These are phyloP conservation scores for Ochotona princeps DNA, from an alignment of 2,113 vertebrate species.

Conservation along the genomic window DNA sequence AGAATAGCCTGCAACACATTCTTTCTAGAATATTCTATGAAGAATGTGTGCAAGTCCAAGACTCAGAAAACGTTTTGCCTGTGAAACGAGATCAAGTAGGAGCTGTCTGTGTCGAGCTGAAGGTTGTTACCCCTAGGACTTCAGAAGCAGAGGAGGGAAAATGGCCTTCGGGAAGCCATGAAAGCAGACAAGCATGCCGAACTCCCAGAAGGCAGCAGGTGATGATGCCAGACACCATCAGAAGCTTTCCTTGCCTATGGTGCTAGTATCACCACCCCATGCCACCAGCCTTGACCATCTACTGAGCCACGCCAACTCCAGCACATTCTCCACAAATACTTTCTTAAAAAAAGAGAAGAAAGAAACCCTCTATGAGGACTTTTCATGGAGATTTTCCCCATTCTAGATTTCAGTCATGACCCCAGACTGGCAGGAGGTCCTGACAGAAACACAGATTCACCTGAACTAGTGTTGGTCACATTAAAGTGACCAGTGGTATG, in stretches of 20 bases:
- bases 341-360: background rate
- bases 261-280: background rate
- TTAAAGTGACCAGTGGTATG: background rate
- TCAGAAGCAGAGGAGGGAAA: background rate
- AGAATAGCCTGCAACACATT: background rate
- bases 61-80: background rate
- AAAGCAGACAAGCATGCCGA: background rate
- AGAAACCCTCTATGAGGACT: no score
- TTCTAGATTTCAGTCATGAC: background rate
- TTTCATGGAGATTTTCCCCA: conserved; percentile 29
- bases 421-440: background rate
- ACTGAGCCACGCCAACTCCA: no score
- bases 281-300: background rate
- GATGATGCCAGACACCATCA: background rate
- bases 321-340: background rate
- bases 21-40: background rate
- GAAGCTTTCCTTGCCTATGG: background rate
- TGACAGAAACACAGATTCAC: background rate
- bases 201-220: background rate
- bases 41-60: background rate
- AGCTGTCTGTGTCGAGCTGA: background rate
- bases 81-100: background rate
- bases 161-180: background rate
- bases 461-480: background rate
- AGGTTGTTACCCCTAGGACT: background rate